These are phyloP conservation scores for Drosophila lacteicornis DNA, from an alignment of 1,140 invertebrate species.

Conservation along the genomic window DNA sequence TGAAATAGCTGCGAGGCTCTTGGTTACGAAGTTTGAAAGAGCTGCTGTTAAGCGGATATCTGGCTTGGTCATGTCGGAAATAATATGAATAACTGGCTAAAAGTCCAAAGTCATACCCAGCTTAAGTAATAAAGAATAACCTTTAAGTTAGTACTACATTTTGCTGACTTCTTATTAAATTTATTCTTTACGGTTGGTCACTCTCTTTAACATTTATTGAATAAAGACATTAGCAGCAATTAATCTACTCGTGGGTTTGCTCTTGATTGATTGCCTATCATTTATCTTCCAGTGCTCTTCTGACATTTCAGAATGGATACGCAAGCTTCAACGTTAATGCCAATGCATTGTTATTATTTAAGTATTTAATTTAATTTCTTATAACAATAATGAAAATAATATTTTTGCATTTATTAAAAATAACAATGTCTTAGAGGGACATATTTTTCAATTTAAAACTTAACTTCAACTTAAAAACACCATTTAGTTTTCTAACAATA, in stretches of 20 bases:
- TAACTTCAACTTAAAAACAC: background rate
- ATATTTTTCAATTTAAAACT: background rate
- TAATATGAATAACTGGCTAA: conserved; percentile 8
- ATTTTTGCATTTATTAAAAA: background rate
- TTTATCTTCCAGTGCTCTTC: conserved; percentile 8
- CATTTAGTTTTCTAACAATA: conserved; percentile 12
- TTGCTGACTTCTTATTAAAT: background rate
- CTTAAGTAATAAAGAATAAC: background rate
- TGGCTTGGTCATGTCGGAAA: conserved; percentile 32
- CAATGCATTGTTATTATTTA: background rate
- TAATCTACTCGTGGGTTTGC: conserved; percentile 3
- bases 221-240: conserved; percentile 21
- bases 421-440: background rate
- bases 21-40: conserved; percentile 69
- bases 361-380: background rate
- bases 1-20: conserved; percentile 64
- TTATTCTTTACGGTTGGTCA: background rate
- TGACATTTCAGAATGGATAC: conserved; percentile 2
- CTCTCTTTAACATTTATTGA: conserved; percentile 5
- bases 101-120: background rate
- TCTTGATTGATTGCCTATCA: conserved; percentile 31
- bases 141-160: background rate
- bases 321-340: background rate
- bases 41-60: conserved; percentile 26
- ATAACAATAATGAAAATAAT: background rate